phyloP scores from a whole-genome alignment of 2,888 invertebrate species.

The Meteorus colon region DNA sequence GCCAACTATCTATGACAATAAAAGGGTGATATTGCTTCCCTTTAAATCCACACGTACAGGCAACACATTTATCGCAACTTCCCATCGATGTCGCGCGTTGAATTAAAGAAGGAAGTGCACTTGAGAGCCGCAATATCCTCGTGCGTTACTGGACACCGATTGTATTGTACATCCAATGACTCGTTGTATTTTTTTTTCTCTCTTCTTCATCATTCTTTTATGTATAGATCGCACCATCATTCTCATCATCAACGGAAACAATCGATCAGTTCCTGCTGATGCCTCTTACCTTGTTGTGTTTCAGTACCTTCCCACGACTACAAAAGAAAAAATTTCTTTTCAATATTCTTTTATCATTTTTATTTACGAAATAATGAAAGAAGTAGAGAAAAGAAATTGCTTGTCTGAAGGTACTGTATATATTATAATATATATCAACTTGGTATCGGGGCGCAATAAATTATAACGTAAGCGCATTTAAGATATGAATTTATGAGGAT shows the following conservation, averaged over 20 bases:
- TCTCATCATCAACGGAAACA: background rate
- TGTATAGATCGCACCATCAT: background rate
- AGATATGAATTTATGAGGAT: constrained; percentile 5
- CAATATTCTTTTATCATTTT: no score
- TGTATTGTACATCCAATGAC: background rate
- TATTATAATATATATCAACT: background rate
- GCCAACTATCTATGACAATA: background rate
- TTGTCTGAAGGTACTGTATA: no score
- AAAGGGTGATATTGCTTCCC: background rate
- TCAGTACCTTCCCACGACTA: constrained; percentile 29
- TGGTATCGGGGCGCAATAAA: background rate
- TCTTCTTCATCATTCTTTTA: constrained; percentile 4
- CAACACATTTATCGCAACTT: background rate
- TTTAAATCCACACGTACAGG: background rate
- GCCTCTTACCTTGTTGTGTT: constrained; percentile 14
- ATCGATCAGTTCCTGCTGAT: background rate
- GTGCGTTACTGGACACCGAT: constrained; percentile 30
- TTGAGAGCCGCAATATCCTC: constrained; percentile 12
- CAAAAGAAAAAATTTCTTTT: constrained; percentile 5
- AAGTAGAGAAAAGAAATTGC: no score
- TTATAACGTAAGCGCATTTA: background rate
- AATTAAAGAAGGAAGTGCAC: constrained; percentile 28
- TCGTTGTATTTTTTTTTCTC: background rate
- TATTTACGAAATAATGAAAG: no score
- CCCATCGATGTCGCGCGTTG: background rate